These are phyloP conservation scores for Protobothrops mucrosquamatus DNA, from an alignment of 2,113 vertebrate species.

Conservation along the genomic window DNA sequence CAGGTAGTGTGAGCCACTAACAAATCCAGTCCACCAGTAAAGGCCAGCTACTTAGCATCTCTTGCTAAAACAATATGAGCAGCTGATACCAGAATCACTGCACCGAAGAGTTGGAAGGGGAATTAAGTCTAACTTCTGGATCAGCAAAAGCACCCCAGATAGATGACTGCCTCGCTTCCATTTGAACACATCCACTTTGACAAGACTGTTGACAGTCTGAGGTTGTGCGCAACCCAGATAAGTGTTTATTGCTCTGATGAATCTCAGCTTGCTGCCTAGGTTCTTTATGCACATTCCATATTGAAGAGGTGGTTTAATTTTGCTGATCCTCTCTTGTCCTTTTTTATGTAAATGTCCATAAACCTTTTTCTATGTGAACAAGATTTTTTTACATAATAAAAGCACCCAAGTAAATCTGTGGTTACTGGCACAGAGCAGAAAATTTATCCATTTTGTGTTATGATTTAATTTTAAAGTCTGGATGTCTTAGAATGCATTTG, in stretches of 20 bases:
- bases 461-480: conserved; percentile 54
- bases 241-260: background rate
- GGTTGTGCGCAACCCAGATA: background rate
- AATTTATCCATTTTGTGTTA: conserved; percentile 47
- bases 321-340: conserved; percentile 48
- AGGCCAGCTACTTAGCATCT: conserved; percentile 4
- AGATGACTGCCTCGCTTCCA: background rate
- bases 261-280: background rate
- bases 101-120: background rate
- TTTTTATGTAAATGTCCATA: conserved; percentile 59
- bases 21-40: background rate
- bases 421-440: conserved; percentile 41
- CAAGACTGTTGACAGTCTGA: background rate
- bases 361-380: conserved; percentile 47
- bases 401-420: conserved; percentile 35
- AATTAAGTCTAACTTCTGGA: background rate
- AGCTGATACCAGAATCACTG: background rate
- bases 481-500: conserved; percentile 64
- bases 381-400: conserved; percentile 62
- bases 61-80: background rate
- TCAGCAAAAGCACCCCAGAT: background rate
- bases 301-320: conserved; percentile 56
- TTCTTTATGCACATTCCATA: conserved; percentile 9
- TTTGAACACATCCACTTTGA: background rate
- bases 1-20: no score